Evolutionary conservation across 1,140 invertebrate genomes (phyloP).

Genomic region (Drosophila novamexicana): DNA sequence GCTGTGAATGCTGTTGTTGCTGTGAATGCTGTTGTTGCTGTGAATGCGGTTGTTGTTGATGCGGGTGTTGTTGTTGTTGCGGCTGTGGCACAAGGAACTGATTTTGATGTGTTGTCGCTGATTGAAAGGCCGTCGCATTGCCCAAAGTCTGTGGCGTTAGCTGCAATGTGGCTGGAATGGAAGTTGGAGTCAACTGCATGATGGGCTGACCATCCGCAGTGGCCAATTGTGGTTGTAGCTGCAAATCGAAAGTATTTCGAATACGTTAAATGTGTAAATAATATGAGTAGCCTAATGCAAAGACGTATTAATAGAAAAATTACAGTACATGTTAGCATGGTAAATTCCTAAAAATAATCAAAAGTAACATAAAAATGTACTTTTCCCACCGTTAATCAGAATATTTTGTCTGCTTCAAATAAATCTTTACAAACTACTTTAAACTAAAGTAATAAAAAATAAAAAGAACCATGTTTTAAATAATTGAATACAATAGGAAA

Average conservation of each 20-base stretch:
- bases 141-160: conserved; percentile 62
- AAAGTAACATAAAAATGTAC: no score
- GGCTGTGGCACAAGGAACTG: conserved; percentile 42
- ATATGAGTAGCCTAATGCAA: no score
- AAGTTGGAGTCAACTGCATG: conserved; percentile 77
- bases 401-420: no score
- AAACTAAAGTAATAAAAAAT: no score
- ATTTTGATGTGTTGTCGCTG: conserved; percentile 42
- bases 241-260: conserved; percentile 6
- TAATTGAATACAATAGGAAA: no score
- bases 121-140: conserved; percentile 53
- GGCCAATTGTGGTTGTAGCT: conserved; percentile 75
- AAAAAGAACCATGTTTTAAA: no score
- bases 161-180: conserved; percentile 80
- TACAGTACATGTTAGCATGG: no score
- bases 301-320: no score
- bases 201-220: conserved; percentile 82
- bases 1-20: conserved; percentile 11
- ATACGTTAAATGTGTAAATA: not conserved
- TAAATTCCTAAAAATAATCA: no score
- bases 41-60: conserved; percentile 14
- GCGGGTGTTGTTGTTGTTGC: conserved; percentile 13
- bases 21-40: conserved; percentile 1
- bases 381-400: no score
- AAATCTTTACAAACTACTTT: no score